These are phyloP conservation scores for Porites lutea DNA, from an alignment of 64 coral and sea anemone species.

Conservation along the genomic window DNA sequence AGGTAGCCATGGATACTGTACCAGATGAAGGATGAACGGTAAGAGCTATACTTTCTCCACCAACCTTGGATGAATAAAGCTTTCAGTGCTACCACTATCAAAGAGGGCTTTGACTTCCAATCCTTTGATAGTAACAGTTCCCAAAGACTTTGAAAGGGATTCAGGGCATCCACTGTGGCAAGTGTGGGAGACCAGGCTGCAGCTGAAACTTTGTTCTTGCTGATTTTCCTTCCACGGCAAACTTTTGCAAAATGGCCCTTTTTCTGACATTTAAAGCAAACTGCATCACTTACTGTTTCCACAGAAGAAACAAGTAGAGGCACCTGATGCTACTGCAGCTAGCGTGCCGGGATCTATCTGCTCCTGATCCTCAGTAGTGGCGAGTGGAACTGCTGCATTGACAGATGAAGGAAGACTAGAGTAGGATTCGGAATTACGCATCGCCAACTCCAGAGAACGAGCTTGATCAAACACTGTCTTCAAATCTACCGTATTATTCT, in stretches of 20 bases:
- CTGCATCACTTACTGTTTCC: slow-evolving; percentile 28
- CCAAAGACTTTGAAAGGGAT: not conserved
- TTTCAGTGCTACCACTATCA: slow-evolving; percentile 63
- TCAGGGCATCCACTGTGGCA: too few relatives aligned
- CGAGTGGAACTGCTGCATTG: not conserved
- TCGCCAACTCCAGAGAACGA: not conserved
- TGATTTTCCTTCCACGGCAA: slow-evolving; percentile 44
- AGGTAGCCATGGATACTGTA: slow-evolving; percentile 57
- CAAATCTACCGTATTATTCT: not conserved
- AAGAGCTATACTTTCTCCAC: slow-evolving; percentile 21
- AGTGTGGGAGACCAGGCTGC: not conserved
- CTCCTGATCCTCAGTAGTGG: not conserved
- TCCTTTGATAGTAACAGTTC: slow-evolving; percentile 5
- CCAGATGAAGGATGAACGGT: slow-evolving; percentile 35
- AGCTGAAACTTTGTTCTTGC: slow-evolving; percentile 7
- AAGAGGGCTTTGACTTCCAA: slow-evolving; percentile 38
- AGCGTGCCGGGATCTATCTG: not conserved
- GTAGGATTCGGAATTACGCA: slow-evolving; percentile 12
- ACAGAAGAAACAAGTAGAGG: slow-evolving; percentile 61
- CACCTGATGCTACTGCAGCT: not conserved
- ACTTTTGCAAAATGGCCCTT: slow-evolving; percentile 67
- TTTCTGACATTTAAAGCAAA: slow-evolving; percentile 62
- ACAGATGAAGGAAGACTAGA: not conserved
- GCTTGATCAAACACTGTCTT: not conserved
- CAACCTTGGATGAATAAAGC: slow-evolving; percentile 49